phyloP scores from a whole-genome alignment of 2,797 vertebrate species.

The Mergus octosetaceus region DNA sequence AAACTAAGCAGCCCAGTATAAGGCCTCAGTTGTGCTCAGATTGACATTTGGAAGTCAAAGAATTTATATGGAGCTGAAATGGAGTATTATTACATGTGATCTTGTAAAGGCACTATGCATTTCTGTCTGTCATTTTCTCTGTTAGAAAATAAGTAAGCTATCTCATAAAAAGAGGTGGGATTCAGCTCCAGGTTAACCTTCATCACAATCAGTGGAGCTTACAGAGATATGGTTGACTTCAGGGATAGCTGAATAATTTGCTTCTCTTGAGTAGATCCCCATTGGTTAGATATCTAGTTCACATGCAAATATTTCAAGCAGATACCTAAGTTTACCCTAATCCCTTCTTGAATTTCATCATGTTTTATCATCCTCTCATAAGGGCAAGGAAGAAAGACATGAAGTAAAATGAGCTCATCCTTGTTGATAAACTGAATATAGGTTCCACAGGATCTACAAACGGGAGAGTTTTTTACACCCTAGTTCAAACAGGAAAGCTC shows the following conservation, averaged over 20 bases:
- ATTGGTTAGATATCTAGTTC: background rate
- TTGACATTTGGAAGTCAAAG: background rate
- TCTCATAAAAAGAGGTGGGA: background rate
- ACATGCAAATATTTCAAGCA: background rate
- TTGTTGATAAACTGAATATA: background rate
- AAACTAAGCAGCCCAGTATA: background rate
- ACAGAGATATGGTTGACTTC: background rate
- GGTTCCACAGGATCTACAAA: background rate
- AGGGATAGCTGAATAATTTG: background rate
- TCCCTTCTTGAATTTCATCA: background rate
- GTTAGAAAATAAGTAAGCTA: background rate
- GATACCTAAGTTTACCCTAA: background rate
- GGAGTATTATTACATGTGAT: background rate
- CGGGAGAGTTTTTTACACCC: background rate
- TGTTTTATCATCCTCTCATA: background rate
- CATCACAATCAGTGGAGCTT: fast-evolving
- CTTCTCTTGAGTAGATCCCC: background rate
- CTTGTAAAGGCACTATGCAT: background rate
- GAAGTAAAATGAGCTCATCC: background rate
- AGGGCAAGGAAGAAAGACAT: background rate
- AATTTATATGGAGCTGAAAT: background rate
- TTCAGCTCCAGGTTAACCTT: background rate
- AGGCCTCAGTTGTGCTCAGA: background rate
- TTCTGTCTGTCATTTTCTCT: background rate
- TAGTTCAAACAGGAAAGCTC: background rate